Base-by-base conservation (phyloP, 1,140 invertebrate genomes). In the Araneus ventricosus region DNA sequence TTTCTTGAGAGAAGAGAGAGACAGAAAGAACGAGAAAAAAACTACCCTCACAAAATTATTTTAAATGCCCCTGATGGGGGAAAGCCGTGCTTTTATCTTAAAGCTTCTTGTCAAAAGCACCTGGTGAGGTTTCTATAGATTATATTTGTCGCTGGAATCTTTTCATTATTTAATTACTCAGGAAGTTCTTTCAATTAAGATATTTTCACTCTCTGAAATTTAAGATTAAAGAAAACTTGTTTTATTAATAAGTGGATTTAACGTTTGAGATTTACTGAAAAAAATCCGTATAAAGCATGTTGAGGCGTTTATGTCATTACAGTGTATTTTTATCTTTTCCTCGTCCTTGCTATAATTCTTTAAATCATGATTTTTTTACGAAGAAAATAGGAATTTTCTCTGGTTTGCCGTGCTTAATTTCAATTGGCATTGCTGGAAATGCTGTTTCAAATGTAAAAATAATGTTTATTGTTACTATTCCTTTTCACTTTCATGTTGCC, bases 151-250 rank as follows among this genome's bases (percentile, higher is more conserved):
- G 10, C 30, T 7, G 8, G 30, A 22, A 4, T 84, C 17, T 84
- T 84, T 80, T 90, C 39, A 90, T 90, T 90, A 90, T 90, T 90
- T 90, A 90, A 90, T 90, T 90, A 70, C 88, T 2, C 39, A 41
- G 75, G 45, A 57, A 27, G 82, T 7, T n/a, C 70, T 90, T 90
- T 90, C 70, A 90, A 80, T 80, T 89, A 80, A 80, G 70, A 52
- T 59, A 20, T 39, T 79, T 45, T n/a, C 17, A 84, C 10, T 2
- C 10, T 41, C 41, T 17, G 37, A 27, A 34, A 22, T n/a, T 20
- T n/a, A n/a, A n/a, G 3, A 4, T 27, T 10, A 14, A 70, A 22
- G 17, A 34, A 6, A 20, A 37, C 17, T 17, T 37, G 20, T 30
- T 75, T 37, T 4, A 24, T 4, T 24, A 52, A 52, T 1, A 52